Conservation (phyloP, 2,888 invertebrate genomes). For the Drosophila rellima region DNA sequence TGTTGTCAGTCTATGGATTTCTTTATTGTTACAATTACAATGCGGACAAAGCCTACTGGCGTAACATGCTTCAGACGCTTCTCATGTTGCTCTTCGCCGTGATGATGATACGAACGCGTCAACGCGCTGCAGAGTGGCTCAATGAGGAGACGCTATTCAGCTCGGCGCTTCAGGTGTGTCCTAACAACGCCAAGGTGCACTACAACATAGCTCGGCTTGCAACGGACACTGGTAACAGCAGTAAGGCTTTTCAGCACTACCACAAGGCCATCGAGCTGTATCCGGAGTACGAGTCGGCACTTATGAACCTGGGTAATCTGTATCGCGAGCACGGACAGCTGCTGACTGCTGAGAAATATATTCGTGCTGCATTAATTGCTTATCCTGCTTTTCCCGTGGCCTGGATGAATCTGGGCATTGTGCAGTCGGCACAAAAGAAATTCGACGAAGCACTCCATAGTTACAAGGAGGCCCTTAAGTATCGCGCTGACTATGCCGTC, state of each 20-base stretch:
- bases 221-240: slow-evolving; percentile 90
- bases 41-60: slow-evolving; percentile 30
- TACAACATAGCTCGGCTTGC: slow-evolving; percentile 97
- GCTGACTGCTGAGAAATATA: slow-evolving; percentile 94
- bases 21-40: slow-evolving; percentile 81
- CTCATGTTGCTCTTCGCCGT: slow-evolving; percentile 71
- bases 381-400: slow-evolving; percentile 94
- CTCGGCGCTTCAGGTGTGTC: slow-evolving; percentile 94
- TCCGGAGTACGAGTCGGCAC: slow-evolving; percentile 97
- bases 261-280: slow-evolving; percentile 93
- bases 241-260: slow-evolving; percentile 92
- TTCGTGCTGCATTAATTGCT: slow-evolving; percentile 90
- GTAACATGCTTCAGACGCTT: slow-evolving; percentile 58
- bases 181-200: slow-evolving; percentile 94
- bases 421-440: slow-evolving; percentile 91
- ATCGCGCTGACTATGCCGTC: slow-evolving; percentile 94
- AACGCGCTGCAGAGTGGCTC: slow-evolving; percentile 92
- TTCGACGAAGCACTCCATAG: slow-evolving; percentile 91
- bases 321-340: slow-evolving; percentile 96
- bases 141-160: slow-evolving; percentile 92
- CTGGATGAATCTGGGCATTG: slow-evolving; percentile 99
- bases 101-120: slow-evolving; percentile 86
- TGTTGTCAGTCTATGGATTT: slow-evolving; percentile 95
- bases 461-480: slow-evolving; percentile 92
- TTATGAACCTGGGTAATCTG: slow-evolving; percentile 97